A percentile compares a stretch with the other conserved stretches of the same genome.
These are phyloP conservation scores for Villa cingulata DNA, from an alignment of 2,888 invertebrate genomes.

Conservation along the genomic window DNA sequence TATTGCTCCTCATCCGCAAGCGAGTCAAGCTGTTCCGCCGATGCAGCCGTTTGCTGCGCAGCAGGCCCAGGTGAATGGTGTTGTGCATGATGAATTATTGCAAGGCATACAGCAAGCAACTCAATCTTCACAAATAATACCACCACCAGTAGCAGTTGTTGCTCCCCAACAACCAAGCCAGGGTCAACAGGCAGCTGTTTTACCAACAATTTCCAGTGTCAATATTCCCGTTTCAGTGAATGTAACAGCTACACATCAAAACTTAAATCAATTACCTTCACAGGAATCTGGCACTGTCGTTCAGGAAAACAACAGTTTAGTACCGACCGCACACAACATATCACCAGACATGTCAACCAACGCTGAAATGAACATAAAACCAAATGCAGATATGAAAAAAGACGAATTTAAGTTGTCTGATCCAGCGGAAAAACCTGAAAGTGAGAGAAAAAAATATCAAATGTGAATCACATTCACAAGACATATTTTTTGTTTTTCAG, in stretches of 20 bases:
- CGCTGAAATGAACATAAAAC: conserved; percentile 15
- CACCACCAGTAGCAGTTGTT: conserved; percentile 25
- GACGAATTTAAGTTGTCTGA: conserved; percentile 29
- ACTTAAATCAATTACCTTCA: conserved; percentile 10
- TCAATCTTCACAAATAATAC: conserved; percentile 21
- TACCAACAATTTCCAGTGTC: conserved; percentile 30
- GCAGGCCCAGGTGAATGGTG: conserved; percentile 30
- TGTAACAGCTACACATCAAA: conserved; percentile 17
- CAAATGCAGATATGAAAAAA: conserved; percentile 9
- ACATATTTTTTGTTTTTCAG: too few species aligned
- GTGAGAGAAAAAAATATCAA: too few species aligned
- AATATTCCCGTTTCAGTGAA: conserved; percentile 31
- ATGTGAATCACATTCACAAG: too few species aligned
- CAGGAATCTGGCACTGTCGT: conserved; percentile 5
- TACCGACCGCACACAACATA: conserved; percentile 15
- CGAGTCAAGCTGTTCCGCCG: conserved; percentile 10
- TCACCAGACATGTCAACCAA: conserved; percentile 13
- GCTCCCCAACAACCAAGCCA: conserved; percentile 22
- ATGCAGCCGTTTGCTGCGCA: conserved; percentile 20
- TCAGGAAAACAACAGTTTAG: conserved; percentile 7
- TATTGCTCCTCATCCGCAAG: conserved; percentile 6
- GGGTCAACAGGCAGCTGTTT: conserved; percentile 18
- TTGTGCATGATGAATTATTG: conserved; percentile 32
- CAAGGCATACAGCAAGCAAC: conserved; percentile 23
- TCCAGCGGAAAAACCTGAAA: conserved; percentile 32